Conservation (phyloP, 1,140 invertebrate genomes). For the Plodia interpunctella region DNA sequence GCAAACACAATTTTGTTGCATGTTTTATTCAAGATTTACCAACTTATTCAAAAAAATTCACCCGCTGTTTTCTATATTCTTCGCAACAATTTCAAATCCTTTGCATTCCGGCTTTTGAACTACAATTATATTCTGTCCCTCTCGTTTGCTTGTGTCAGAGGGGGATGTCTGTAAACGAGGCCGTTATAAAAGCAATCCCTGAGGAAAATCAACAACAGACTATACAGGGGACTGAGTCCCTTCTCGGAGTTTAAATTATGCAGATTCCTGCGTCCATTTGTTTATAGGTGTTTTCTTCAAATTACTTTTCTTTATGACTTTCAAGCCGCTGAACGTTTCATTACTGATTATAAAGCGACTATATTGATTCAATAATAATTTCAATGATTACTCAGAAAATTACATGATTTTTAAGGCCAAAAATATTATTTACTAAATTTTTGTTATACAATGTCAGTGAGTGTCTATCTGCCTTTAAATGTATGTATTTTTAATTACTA, state of each 20-base stretch:
- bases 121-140: conserved; percentile 24
- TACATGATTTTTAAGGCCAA: too few relatives aligned
- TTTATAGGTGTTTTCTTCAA: conserved; percentile 48
- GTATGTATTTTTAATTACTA: too few relatives aligned
- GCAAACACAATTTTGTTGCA: neutral
- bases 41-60: neutral
- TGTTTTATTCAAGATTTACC: neutral
- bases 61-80: neutral
- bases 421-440: too few relatives aligned
- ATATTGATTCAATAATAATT: too few relatives aligned
- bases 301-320: neutral
- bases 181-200: conserved; percentile 37
- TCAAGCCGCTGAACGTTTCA: too few relatives aligned
- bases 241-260: conserved; percentile 52
- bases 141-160: conserved; percentile 21
- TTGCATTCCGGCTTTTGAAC: conserved; percentile 35
- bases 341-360: too few relatives aligned
- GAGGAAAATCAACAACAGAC: conserved; percentile 50
- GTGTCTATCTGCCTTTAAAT: too few relatives aligned
- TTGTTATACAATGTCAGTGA: too few relatives aligned
- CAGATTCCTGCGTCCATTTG: conserved; percentile 38
- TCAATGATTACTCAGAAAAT: too few relatives aligned
- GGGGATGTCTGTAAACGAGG: conserved; percentile 23
- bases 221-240: conserved; percentile 41
- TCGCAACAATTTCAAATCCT: conserved; percentile 30